A percentile compares a stretch with the other conserved stretches of the same genome.
Evolutionary conservation across 2,113 vertebrate species (phyloP).

Genomic region (Arizona elegans): DNA sequence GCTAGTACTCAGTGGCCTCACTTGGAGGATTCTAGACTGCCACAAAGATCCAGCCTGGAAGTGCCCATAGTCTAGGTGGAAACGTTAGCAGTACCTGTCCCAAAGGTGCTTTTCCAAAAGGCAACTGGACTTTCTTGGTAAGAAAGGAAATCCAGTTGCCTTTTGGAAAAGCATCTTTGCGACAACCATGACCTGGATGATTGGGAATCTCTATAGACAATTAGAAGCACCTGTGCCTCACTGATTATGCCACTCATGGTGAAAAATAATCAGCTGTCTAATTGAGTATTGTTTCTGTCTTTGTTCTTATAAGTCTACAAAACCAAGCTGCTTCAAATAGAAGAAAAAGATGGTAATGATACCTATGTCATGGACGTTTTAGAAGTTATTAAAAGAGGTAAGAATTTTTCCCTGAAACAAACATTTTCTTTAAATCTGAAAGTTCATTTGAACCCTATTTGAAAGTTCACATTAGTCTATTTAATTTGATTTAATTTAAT

Average conservation of each 20-base stretch:
- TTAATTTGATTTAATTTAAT: not conserved
- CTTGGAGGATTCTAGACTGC: not conserved
- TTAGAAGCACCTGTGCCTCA: not conserved
- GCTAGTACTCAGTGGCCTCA: not conserved
- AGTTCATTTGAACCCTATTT: not conserved
- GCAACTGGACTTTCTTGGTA: no score
- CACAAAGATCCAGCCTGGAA: not conserved
- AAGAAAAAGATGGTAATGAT: constrained; percentile 39
- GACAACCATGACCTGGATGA: not conserved
- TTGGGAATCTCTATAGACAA: not conserved
- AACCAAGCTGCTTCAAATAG: constrained; percentile 17
- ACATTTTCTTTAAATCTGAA: not conserved
- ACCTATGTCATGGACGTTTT: constrained; percentile 56
- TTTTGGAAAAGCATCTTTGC: no score
- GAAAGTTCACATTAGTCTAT: not conserved
- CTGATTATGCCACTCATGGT: not conserved
- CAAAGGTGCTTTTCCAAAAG: no score
- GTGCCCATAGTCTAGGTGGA: not conserved
- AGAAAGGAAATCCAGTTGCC: no score
- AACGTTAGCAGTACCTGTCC: no score
- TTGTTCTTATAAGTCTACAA: constrained; percentile 60
- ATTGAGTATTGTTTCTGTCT: not conserved
- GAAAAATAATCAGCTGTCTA: not conserved
- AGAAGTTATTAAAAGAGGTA: constrained; percentile 67
- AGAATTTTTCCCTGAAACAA: not conserved